These are phyloP conservation scores for Lycaon pictus DNA, from an alignment of 2,113 vertebrate genomes.

Conservation along the genomic window DNA sequence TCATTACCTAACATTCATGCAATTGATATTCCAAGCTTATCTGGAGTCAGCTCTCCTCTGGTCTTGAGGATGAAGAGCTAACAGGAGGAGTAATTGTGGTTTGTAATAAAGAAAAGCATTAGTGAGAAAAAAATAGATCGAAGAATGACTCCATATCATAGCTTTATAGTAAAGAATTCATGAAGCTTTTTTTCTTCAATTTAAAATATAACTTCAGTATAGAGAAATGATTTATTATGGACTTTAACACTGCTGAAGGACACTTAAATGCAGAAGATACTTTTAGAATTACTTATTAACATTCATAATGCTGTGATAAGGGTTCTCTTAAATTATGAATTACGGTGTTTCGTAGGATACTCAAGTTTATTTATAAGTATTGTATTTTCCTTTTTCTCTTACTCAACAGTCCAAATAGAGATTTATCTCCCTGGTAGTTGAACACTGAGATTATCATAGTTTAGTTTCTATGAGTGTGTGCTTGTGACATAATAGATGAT, in stretches of 20 bases:
- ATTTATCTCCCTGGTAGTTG: background rate
- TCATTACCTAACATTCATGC: background rate
- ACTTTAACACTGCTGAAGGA: conserved; percentile 17
- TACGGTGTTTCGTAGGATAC: background rate
- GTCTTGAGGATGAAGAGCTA: background rate
- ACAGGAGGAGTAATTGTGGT: background rate
- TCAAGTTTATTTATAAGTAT: background rate
- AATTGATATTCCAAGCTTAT: conserved; percentile 29
- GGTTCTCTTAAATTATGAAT: conserved; percentile 41
- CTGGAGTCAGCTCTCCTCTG: background rate
- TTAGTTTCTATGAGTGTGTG: background rate
- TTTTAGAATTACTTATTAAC: conserved; percentile 54
- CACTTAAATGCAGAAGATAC: background rate
- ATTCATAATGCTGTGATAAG: background rate
- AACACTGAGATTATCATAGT: background rate
- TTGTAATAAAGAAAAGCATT: conserved; percentile 25
- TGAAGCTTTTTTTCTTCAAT: background rate
- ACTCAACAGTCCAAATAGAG: background rate
- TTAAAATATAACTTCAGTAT: conserved; percentile 34
- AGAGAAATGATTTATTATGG: background rate
- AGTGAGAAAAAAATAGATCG: background rate
- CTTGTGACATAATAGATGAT: background rate
- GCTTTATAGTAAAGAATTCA: conserved; percentile 47
- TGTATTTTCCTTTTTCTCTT: background rate
- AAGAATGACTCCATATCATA: background rate